These are phyloP conservation scores for Apis florea DNA, from an alignment of 1,140 invertebrate species.

Conservation along the genomic window DNA sequence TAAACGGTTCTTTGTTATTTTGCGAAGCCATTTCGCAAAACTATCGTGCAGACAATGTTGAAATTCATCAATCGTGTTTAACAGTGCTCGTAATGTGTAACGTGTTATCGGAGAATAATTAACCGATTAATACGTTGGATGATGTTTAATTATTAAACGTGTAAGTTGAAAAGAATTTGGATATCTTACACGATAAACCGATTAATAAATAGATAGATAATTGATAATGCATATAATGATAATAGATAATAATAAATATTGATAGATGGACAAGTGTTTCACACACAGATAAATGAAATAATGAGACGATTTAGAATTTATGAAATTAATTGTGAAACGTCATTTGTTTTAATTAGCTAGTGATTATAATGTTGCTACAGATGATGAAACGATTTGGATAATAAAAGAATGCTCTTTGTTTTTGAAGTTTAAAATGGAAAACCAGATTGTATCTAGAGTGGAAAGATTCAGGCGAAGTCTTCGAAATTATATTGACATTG, in stretches of 20 bases:
- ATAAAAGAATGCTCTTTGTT: not conserved
- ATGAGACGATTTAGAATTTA: too few relatives aligned
- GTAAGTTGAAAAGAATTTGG: too few relatives aligned
- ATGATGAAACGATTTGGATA: not conserved
- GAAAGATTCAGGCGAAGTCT: not conserved
- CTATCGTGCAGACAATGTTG: not conserved
- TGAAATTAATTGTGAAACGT: too few relatives aligned
- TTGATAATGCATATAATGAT: too few relatives aligned
- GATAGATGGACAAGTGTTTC: too few relatives aligned
- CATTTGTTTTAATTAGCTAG: too few relatives aligned
- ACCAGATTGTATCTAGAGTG: not conserved
- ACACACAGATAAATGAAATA: too few relatives aligned
- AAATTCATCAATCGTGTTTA: slow-evolving; percentile 11
- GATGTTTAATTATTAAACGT: not conserved
- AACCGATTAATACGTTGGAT: not conserved
- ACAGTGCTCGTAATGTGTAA: slow-evolving; percentile 1
- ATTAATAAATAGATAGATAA: too few relatives aligned
- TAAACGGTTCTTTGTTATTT: slow-evolving; percentile 20
- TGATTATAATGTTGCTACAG: too few relatives aligned
- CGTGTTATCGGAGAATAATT: not conserved
- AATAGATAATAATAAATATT: too few relatives aligned
- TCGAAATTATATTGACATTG: slow-evolving; percentile 24
- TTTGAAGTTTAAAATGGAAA: not conserved
- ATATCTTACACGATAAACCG: too few relatives aligned
- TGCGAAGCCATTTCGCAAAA: not conserved